Conservation (phyloP, 1,140 invertebrate genomes). For the Zaprionus camerounensis region DNA sequence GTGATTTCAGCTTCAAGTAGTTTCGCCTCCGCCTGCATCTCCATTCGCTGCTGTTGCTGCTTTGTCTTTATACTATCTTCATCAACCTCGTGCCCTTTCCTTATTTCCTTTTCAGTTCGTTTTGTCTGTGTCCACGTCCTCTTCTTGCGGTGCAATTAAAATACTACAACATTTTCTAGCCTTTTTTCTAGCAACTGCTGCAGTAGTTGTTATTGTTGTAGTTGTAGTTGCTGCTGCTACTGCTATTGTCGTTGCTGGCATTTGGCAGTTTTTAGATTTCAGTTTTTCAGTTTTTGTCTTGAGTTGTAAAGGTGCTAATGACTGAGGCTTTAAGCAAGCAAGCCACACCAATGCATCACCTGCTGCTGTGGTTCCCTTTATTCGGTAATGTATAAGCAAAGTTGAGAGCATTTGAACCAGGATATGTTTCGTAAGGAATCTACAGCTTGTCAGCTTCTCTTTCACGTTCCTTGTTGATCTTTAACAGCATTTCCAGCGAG, state of each 20-base stretch:
- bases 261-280: constrained; percentile 22
- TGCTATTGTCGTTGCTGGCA: constrained; percentile 15
- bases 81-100: neutral
- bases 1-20: constrained; percentile 16
- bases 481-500: constrained; percentile 11
- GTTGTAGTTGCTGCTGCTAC: neutral
- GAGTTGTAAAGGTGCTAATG: constrained; percentile 31
- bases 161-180: constrained; percentile 20
- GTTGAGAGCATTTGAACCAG: neutral
- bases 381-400: neutral
- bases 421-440: neutral
- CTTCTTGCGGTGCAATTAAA: constrained; percentile 30
- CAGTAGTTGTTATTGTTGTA: neutral
- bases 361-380: neutral
- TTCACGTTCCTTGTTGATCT: constrained; percentile 18
- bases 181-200: constrained; percentile 13
- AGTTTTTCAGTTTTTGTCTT: neutral
- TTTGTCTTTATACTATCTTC: neutral
- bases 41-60: neutral
- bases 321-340: constrained; percentile 20
- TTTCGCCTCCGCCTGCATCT: neutral
- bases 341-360: constrained; percentile 1
- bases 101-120: neutral
- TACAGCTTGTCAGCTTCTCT: neutral
- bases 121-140: neutral